Base-by-base conservation (phyloP, 2,888 invertebrate species). In the Lycia hirtaria region DNA sequence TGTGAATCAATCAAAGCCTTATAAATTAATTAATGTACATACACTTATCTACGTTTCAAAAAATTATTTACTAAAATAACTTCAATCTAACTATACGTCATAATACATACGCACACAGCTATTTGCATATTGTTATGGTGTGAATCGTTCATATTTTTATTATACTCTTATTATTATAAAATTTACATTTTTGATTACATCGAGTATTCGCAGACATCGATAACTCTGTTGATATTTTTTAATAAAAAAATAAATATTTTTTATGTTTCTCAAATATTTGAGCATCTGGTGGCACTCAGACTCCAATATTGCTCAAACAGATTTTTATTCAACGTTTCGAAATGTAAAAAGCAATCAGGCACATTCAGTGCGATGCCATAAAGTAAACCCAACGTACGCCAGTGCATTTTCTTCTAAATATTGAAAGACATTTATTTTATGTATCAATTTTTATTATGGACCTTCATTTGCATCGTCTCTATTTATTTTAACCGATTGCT, bases 261-360 rank as follows among this genome's bases (percentile, higher is more conserved):
- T 56, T 44, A 38, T 54, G 35, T 49, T 69, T 71, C 62, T 64
- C 28, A 68, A 72, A 68, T 62, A 60, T 65, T 62, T 67, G 48
- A 55, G 47, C 75, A 73, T 72, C 69, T 75, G 76, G 58, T 65
- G 65, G 68, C 68, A 63, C 60, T 63, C 56, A 41, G 35, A 40
- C 24, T 68, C 62, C 55, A 63, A 67, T 68, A 61, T 49, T 62
- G 65, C 67, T 65, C 68, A 69, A 66, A 72, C 52, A 51, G 48
- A 57, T 56, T 72, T 75, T 70, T 62, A 67, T 72, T 73, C 67
- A 64, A 69, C 54, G 64, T 70, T 71, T 62, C 50, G 56, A 69
- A 69, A 71, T 62, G 59, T 64, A 62, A 69, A 62, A 75, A 68
- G 60, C 33, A 62, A 60, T 57, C 60, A 53, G 55, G 22, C 54